phyloP scores from a whole-genome alignment of 2,888 invertebrate species.

The Chesias legatella region DNA sequence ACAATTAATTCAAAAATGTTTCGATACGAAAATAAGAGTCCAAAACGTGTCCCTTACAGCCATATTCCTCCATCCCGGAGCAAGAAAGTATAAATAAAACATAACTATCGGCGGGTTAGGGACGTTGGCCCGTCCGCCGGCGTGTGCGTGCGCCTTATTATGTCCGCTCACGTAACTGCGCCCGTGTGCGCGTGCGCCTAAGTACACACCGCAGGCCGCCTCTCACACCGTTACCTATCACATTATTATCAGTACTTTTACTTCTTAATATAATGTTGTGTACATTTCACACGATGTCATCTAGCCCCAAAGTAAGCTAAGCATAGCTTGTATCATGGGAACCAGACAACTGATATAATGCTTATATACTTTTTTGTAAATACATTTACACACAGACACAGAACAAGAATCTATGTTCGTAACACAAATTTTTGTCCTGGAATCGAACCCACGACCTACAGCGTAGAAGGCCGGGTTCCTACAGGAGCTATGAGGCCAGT shows the following conservation, averaged over 20 bases:
- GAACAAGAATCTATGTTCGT: too few species aligned
- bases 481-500: too few species aligned
- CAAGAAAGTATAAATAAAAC: slow-evolving; percentile 80
- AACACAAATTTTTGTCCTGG: too few species aligned
- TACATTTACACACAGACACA: too few species aligned
- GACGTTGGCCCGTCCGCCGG: slow-evolving; percentile 68
- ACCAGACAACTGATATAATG: too few species aligned
- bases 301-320: too few species aligned
- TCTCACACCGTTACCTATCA: slow-evolving; percentile 41
- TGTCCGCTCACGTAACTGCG: slow-evolving; percentile 53
- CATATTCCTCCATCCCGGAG: slow-evolving; percentile 42
- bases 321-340: too few species aligned
- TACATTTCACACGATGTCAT: too few species aligned
- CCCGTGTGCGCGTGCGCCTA: slow-evolving; percentile 57
- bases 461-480: too few species aligned
- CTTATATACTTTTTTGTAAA: too few species aligned
- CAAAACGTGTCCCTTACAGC: slow-evolving; percentile 40
- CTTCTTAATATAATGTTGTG: too few species aligned
- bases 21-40: not conserved
- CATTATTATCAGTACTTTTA: slow-evolving; percentile 8
- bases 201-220: slow-evolving; percentile 54
- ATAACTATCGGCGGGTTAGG: slow-evolving; percentile 65
- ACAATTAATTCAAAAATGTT: slow-evolving; percentile 4
- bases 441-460: too few species aligned
- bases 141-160: slow-evolving; percentile 46